These are phyloP conservation scores for Didymodactylos carnosus DNA, from an alignment of 2,888 invertebrate genomes.

Conservation along the genomic window DNA sequence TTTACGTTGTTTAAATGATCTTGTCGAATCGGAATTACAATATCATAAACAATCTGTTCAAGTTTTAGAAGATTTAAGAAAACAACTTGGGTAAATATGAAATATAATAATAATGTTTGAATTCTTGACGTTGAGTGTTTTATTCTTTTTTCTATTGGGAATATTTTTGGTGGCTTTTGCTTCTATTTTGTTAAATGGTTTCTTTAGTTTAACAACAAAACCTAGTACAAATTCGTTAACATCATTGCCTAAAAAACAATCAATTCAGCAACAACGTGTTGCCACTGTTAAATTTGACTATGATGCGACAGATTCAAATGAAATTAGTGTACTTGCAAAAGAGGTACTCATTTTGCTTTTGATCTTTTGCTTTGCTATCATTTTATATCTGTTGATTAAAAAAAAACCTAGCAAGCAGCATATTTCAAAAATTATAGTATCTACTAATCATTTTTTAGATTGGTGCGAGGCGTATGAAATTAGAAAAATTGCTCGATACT, in stretches of 20 bases:
- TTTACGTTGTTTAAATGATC: conserved; percentile 12
- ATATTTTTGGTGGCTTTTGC: neutral
- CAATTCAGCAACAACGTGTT: neutral
- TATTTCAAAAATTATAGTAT: too few relatives aligned
- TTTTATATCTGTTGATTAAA: too few relatives aligned
- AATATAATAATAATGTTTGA: too few relatives aligned
- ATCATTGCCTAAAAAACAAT: neutral
- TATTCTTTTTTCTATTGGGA: neutral
- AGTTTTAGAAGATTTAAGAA: conserved; percentile 10
- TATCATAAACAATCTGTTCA: conserved; percentile 6
- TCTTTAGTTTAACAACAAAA: neutral
- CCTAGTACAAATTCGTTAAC: neutral
- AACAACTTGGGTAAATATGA: conserved; percentile 9
- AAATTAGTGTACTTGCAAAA: conserved; percentile 9
- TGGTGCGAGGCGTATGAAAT: too few relatives aligned
- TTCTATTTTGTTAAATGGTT: neutral
- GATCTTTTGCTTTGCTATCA: too few relatives aligned
- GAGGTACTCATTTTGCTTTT: too few relatives aligned
- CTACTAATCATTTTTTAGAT: too few relatives aligned
- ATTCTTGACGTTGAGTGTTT: too few relatives aligned
- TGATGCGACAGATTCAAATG: conserved; percentile 8
- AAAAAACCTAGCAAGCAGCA: too few relatives aligned
- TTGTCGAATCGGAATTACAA: conserved; percentile 9
- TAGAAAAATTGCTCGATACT: too few relatives aligned
- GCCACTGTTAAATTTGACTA: conserved; percentile 12